Evolutionary conservation across 2,888 invertebrate genomes (phyloP).

Genomic region (Eumacrocentrus americanus): DNA sequence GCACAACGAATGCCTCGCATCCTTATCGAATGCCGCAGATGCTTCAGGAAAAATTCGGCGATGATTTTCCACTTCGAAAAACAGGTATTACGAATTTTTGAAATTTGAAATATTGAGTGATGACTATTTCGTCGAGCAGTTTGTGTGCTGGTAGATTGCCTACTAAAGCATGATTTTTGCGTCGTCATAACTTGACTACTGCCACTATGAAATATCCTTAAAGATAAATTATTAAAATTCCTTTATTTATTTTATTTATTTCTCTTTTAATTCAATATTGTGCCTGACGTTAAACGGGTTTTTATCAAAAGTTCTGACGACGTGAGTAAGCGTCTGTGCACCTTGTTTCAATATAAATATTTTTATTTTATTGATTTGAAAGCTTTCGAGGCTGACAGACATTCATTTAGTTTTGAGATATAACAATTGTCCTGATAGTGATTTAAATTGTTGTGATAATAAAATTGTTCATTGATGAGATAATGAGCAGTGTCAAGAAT

Average conservation of each 20-base stretch:
- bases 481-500: too few species aligned
- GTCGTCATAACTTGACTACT: conserved; percentile 17
- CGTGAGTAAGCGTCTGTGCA: conserved; percentile 16
- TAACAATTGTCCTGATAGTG: too few species aligned
- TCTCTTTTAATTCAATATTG: not conserved
- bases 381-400: not conserved
- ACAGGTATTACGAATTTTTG: conserved; percentile 73
- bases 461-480: too few species aligned
- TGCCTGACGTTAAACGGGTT: too few species aligned
- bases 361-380: not conserved
- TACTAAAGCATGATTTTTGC: conserved; percentile 51
- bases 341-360: not conserved
- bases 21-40: conserved; percentile 75
- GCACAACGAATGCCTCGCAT: conserved; percentile 66
- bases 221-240: not conserved
- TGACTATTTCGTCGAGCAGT: conserved; percentile 9
- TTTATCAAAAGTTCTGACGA: conserved; percentile 35
- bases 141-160: conserved; percentile 47
- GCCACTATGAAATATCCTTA: too few species aligned
- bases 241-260: not conserved
- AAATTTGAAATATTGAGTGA: conserved; percentile 11
- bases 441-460: too few species aligned
- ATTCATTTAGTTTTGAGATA: not conserved
- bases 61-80: conserved; percentile 92
- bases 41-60: conserved; percentile 67